Base-by-base conservation (phyloP, 2,888 invertebrate genomes). In the Tuberolachnus salignus region DNA sequence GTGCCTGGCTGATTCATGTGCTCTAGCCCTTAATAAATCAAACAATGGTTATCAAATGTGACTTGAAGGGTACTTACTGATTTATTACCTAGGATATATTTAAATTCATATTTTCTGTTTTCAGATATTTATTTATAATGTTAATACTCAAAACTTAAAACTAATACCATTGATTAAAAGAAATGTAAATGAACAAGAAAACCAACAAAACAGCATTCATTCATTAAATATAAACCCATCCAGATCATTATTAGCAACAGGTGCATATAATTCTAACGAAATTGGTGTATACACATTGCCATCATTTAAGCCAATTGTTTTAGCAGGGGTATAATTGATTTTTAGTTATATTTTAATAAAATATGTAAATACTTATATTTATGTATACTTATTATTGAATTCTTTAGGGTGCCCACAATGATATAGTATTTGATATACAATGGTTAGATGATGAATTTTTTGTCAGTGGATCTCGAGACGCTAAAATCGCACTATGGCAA, bases 361-460 rank as follows among this genome's bases (percentile, higher is more conserved):
- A 34, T 4, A 4, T 53, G 6, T 34, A 4, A 34, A 34, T 44
- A 6, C 19, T 1, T 42, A n/a, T 34, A 10, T 14, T 66, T 2
- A 9, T 8, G n/a, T 55, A 19, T 11, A 19, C 1, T 61, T 61
- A 26, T 26, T 19, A 70, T 72, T 73, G n/a, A n/a, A n/a, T 80
- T 53, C 84, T 84, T 44, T 84, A 88, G 87, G 87, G 87, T 83
- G 94, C 93, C 1, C 97, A 98, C 85, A 90, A 91, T 83, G 97
- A 98, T 86, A 95, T 96, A 92, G 92, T 95, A 81, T 89, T 93
- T 86, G 97, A 97, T 85, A 91, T 96, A 90, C 94, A 94, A 82
- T 98, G 97, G 97, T 86, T 98, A 81, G 97, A 98, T 86, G 97
- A 98, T 86, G 93, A 97, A 86, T 96, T 94, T 87, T 87, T 97